Evolutionary conservation across 2,113 vertebrate genomes (phyloP).

Genomic region (Semicossyphus pulcher): DNA sequence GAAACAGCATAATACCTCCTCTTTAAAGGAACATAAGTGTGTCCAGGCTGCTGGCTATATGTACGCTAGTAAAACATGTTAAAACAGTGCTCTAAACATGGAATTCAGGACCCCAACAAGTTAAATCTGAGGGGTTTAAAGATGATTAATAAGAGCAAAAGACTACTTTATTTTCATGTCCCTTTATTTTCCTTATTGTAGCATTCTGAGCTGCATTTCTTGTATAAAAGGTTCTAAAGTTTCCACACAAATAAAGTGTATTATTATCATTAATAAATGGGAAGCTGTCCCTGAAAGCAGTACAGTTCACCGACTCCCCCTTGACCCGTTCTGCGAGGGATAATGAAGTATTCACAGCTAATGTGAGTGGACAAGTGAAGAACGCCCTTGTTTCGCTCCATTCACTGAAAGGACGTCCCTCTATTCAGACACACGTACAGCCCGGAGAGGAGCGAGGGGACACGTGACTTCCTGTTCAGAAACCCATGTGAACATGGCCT

Average conservation of each 20-base stretch:
- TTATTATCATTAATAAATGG: slow-evolving; percentile 20
- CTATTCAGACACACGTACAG: slow-evolving; percentile 40
- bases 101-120: too few species aligned
- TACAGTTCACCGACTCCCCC: slow-evolving; percentile 41
- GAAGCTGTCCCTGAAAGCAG: slow-evolving; percentile 14
- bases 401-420: slow-evolving; percentile 39
- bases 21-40: too few species aligned
- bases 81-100: too few species aligned
- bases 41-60: too few species aligned
- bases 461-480: slow-evolving; percentile 44
- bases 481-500: slow-evolving; percentile 16
- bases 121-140: too few species aligned
- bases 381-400: slow-evolving; percentile 45
- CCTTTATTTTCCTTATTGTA: too few species aligned
- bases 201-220: not conserved
- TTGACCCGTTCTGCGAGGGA: slow-evolving; percentile 30
- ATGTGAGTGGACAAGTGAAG: slow-evolving; percentile 59
- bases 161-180: too few species aligned
- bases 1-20: too few species aligned
- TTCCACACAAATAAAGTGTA: not conserved
- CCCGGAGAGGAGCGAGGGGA: not conserved
- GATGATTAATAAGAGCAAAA: too few species aligned
- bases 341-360: slow-evolving; percentile 66
- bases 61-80: too few species aligned
- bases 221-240: not conserved